Evolutionary conservation across 2,113 vertebrate genomes (phyloP), one percentile per base, ranked within the genome.

Genomic region (Xenopus borealis): DNA sequence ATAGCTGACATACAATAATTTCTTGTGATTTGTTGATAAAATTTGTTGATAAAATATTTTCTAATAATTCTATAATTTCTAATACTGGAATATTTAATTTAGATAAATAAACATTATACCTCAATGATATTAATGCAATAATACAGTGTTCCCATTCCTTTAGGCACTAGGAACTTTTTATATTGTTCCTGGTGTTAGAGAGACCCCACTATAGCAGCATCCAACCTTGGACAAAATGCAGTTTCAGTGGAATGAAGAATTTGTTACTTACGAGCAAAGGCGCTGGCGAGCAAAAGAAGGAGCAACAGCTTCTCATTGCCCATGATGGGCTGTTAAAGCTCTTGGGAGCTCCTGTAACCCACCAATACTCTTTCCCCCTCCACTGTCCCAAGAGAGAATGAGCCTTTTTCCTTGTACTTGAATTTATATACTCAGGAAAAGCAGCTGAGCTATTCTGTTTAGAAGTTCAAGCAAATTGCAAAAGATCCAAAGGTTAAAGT

Each of bases 401-500:
- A 85, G 62, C 62, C 68, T 76, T 79, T 66, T 63, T 72, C 83
- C 59, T 83, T 88, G 84, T 84, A 82, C 64, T 53, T 78, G 59
- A 86, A 81, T 83, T 88, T 90, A 88, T 88, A 85, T 84, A 86
- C 77, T 79, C 75, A 79, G 11, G 64, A 79, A 65, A 81, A 83
- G 80, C 81, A 84, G 82, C 86, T 83, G 81, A 87, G 80, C 79
- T 85, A 83, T 79, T 81, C 2, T 78, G 81, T 86, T 85, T 84
- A 72, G 70, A 81, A 85, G 78, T 75, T 79, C 81, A 75, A 80
- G 86, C 64, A 85, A 83, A 81, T 89, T 92, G 84, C 91, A 88
- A 90, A 86, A 91, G 85, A 89, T 92, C 84, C 92, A 93, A 94
- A 94, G 92, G 89, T 90, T 87, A 85, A 82, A 80, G 73, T 79